phyloP scores from a whole-genome alignment of 1,140 invertebrate species.

The Drosophila burlai region DNA sequence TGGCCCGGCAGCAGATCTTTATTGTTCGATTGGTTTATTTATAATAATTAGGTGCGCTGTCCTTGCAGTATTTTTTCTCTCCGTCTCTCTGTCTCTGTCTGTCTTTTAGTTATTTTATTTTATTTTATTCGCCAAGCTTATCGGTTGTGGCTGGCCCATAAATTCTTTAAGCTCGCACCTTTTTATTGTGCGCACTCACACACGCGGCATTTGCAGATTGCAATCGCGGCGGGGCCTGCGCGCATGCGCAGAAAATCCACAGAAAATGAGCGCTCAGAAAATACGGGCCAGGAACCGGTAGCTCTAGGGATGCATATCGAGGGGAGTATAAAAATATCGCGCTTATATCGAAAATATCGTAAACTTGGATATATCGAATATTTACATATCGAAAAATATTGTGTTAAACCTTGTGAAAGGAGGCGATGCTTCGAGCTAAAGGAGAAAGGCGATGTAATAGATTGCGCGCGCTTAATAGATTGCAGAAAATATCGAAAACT shows the following conservation, averaged over 20 bases:
- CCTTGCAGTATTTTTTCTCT: constrained; percentile 5
- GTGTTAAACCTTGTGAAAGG: too few species aligned
- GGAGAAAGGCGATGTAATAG: too few species aligned
- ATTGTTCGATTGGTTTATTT: constrained; percentile 85
- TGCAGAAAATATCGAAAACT: background rate
- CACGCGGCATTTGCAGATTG: constrained; percentile 65
- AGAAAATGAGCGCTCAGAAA: background rate
- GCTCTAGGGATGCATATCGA: constrained; percentile 5
- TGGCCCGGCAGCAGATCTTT: constrained; percentile 76
- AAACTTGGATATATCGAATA: background rate
- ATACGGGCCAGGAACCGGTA: constrained; percentile 16
- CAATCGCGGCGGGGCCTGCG: constrained; percentile 62
- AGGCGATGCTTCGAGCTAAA: too few species aligned
- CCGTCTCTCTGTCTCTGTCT: background rate
- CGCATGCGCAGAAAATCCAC: constrained; percentile 70
- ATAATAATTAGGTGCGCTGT: constrained; percentile 85
- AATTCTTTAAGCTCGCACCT: constrained; percentile 85
- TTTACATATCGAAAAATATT: background rate
- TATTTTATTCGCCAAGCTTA: constrained; percentile 52
- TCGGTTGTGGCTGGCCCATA: constrained; percentile 75
- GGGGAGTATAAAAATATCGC: background rate
- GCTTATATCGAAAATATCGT: background rate
- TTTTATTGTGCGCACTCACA: constrained; percentile 83
- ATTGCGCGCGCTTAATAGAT: too few species aligned
- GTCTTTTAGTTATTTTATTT: constrained; percentile 23